Evolutionary conservation across 23 tunicate genomes (phyloP).

Genomic region (Phallusia fumigata): DNA sequence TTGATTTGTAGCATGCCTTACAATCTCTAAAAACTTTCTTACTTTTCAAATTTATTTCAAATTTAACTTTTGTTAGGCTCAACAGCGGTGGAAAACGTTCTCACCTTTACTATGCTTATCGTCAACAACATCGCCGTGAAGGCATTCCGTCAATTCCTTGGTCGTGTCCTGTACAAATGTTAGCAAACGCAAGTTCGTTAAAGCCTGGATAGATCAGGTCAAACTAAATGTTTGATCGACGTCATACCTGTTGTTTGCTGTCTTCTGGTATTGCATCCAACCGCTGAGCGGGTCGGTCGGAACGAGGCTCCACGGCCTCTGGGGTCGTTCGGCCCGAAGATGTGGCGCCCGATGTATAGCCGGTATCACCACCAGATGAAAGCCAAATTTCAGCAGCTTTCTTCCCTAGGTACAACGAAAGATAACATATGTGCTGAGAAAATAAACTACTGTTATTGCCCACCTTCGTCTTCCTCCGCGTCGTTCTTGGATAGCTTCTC

Average conservation of each 20-base stretch:
- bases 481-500: no score
- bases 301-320: background rate
- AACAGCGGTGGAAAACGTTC: no score
- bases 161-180: background rate
- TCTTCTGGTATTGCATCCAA: constrained; percentile 16
- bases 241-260: background rate
- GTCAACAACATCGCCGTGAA: background rate
- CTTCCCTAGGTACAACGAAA: background rate
- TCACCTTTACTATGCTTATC: background rate
- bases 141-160: background rate
- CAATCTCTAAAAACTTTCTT: no score
- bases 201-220: background rate
- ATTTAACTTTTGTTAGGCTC: no score
- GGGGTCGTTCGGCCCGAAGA: constrained; percentile 17
- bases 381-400: background rate
- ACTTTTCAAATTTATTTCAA: no score
- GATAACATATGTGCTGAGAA: no score
- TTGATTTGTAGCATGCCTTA: no score
- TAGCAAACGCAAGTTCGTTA: background rate
- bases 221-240: background rate
- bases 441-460: no score
- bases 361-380: background rate
- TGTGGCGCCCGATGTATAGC: background rate
- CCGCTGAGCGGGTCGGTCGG: background rate
- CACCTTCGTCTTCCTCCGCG: no score